A percentile compares a stretch with the other conserved stretches of the same genome.
Evolutionary conservation across 2,113 vertebrate species (phyloP).

Genomic region (Aphyosemion australe): DNA sequence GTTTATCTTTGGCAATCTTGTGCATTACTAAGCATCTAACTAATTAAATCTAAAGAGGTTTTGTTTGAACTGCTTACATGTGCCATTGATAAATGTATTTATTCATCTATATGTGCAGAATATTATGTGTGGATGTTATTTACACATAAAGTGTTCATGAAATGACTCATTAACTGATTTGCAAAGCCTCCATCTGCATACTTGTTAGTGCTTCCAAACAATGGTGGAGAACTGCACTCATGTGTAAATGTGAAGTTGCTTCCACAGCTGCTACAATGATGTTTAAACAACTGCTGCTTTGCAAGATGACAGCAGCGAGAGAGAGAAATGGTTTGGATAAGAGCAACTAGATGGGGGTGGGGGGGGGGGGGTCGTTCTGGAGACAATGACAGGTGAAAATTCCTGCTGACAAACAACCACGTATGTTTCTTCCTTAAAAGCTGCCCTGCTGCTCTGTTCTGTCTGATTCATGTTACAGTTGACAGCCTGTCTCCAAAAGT

Average conservation of each 20-base stretch:
- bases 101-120: neutral
- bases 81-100: too few species aligned
- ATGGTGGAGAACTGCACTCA: neutral
- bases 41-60: too few species aligned
- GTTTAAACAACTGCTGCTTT: constrained; percentile 4
- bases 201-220: constrained; percentile 1
- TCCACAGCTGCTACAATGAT: constrained; percentile 1
- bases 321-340: neutral
- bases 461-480: neutral
- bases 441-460: neutral
- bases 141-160: neutral
- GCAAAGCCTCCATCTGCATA: neutral
- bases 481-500: neutral
- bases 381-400: neutral
- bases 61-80: too few species aligned
- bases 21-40: too few species aligned
- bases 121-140: neutral
- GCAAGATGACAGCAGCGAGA: neutral
- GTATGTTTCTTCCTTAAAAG: neutral
- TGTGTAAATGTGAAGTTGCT: constrained; percentile 18
- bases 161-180: neutral
- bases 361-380: neutral
- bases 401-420: neutral
- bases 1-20: too few species aligned
- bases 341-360: neutral